Base-by-base conservation (phyloP, 2,113 vertebrate species). In the Oncorhynchus kisutch region DNA sequence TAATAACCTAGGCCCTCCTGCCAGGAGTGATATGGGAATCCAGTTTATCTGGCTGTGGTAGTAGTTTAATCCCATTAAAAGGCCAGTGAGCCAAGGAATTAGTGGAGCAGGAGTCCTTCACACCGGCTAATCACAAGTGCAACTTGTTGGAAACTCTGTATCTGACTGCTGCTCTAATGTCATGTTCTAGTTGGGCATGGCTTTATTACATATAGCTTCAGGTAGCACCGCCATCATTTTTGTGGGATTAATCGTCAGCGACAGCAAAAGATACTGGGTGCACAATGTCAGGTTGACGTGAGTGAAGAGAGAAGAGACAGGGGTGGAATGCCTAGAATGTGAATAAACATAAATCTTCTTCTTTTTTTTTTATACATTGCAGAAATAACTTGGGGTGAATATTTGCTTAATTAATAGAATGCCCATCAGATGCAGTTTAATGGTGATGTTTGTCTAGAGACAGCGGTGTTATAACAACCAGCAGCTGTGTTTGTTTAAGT, bases 21-120 rank as follows among this genome's bases (percentile, higher is more conserved):
- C 68, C 45, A 79, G 22, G 2, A 78, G 71, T 78, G 66, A 79
- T 57, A 62, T 5, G 0, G 34, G 67, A 71, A 77, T 72, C 77
- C 75, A 68, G 48, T 76, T 74, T 64, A 77, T 76, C 65, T 34
- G 54, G 31, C 73, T 34, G 67, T 27, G 39, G 29, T 65, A 77
- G 29, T 80, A 78, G 80, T 76, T 71, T 84, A 78, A 84, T 81
- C 75, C 64, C 65, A 79, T 83, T 81, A 82, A 20, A 49, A 65
- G 57, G 13, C 25, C 60, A 71, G 67, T 72, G 70, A 77, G 51
- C 34, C 11, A 72, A 60, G 79, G 48, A 75, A 72, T 18, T 39
- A 69, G 39, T 77, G 67, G 22, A 81, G 60, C 70, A 71, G 78
- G 72, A 78, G 66, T 77, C 64, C 70, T 73, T 82, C 54, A 76